These are phyloP conservation scores for Numenius phaeopus DNA, from an alignment of 2,797 vertebrate species.

Conservation along the genomic window DNA sequence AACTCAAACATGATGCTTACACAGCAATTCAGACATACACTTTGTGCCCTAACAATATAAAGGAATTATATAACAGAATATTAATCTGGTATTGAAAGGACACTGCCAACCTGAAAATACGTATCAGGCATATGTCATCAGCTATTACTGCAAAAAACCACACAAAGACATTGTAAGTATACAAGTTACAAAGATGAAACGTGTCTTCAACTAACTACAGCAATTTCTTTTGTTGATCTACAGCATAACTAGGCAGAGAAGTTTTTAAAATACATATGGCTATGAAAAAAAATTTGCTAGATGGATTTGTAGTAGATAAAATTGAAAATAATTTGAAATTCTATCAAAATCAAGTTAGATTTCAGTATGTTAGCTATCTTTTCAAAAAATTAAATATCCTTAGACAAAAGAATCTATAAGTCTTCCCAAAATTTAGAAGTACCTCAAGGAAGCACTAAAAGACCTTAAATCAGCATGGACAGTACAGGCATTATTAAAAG, in stretches of 20 bases:
- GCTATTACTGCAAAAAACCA: neutral
- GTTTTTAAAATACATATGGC: neutral
- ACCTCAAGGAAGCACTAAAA: neutral
- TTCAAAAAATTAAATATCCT: neutral
- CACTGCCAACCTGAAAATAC: neutral
- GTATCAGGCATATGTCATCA: neutral
- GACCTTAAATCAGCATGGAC: neutral
- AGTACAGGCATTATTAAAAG: neutral
- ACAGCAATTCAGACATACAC: neutral
- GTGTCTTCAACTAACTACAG: neutral
- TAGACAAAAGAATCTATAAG: neutral
- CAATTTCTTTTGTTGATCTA: neutral
- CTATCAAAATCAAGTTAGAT: neutral
- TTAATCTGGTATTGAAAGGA: neutral
- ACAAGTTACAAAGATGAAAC: neutral
- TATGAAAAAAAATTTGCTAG: neutral
- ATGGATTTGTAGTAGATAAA: neutral
- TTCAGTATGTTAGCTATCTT: neutral
- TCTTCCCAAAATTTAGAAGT: neutral
- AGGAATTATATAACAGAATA: neutral
- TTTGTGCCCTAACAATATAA: neutral
- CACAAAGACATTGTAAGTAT: neutral
- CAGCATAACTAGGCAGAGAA: neutral
- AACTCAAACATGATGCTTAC: neutral
- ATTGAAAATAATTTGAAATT: neutral